A percentile compares a stretch with the other conserved stretches of the same genome.
These are phyloP conservation scores for Hylaea fasciaria DNA, from an alignment of 2,888 invertebrate genomes.

Conservation along the genomic window DNA sequence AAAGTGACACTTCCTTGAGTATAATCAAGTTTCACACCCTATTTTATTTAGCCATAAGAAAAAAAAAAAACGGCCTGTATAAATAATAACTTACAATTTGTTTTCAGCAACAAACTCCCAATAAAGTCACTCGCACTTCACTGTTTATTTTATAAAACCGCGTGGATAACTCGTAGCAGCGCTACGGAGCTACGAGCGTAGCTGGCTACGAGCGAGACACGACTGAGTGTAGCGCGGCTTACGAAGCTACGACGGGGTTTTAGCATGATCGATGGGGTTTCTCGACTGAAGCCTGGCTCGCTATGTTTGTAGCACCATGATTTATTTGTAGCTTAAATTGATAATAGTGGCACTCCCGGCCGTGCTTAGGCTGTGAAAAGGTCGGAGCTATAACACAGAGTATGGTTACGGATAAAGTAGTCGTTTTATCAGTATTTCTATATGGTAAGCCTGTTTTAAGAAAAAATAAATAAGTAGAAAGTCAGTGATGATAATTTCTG, in stretches of 20 bases:
- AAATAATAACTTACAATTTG: slow-evolving; percentile 21
- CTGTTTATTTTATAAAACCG: slow-evolving; percentile 42
- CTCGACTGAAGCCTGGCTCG: slow-evolving; percentile 44
- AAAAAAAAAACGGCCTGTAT: too few relatives aligned
- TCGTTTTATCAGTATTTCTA: too few relatives aligned
- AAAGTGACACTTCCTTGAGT: not conserved
- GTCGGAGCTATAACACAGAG: too few relatives aligned
- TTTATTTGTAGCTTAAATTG: slow-evolving; percentile 42
- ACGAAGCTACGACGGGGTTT: slow-evolving; percentile 40
- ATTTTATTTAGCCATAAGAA: too few relatives aligned
- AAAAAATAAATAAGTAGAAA: too few relatives aligned
- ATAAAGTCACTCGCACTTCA: slow-evolving; percentile 34
- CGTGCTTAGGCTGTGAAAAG: not conserved
- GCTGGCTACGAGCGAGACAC: slow-evolving; percentile 64
- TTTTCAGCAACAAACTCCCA: slow-evolving; percentile 16
- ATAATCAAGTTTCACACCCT: not conserved
- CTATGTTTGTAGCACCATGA: slow-evolving; percentile 42
- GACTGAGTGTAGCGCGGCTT: slow-evolving; percentile 56
- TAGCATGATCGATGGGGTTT: slow-evolving; percentile 57
- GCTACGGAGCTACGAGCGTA: slow-evolving; percentile 64
- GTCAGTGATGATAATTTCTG: too few relatives aligned
- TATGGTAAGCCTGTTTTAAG: too few relatives aligned
- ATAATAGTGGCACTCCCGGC: slow-evolving; percentile 24
- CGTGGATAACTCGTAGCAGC: slow-evolving; percentile 45
- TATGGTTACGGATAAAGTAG: too few relatives aligned